phyloP scores from a whole-genome alignment of 2,797 vertebrate species.

The Masticophis lateralis region DNA sequence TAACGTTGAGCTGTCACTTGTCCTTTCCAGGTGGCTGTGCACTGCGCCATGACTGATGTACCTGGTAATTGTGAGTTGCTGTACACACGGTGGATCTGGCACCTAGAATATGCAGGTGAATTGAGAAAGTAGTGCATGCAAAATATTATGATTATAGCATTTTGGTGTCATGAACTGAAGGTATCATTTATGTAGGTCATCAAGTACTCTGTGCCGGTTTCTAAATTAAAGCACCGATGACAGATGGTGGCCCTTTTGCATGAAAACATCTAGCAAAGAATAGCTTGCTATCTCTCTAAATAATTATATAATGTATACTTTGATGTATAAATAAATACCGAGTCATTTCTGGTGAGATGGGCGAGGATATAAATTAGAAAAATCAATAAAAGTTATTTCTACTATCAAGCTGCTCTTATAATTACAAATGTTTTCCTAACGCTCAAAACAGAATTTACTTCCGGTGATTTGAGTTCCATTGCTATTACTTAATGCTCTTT shows the following conservation, averaged over 20 bases:
- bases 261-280: neutral
- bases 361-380: neutral
- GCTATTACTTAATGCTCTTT: neutral
- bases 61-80: neutral
- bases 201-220: neutral
- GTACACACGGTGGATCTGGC: conserved; percentile 2
- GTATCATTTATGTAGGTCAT: neutral
- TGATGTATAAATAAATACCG: neutral
- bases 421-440: neutral
- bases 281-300: neutral
- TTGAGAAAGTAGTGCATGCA: neutral
- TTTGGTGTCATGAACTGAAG: neutral
- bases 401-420: neutral
- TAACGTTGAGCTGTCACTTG: neutral
- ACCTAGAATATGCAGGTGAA: conserved; percentile 29
- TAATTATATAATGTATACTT: neutral
- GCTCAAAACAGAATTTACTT: neutral
- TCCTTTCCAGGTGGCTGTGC: conserved; percentile 15
- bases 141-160: neutral
- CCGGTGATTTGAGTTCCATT: neutral
- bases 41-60: conserved; percentile 24
- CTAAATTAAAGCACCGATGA: neutral
- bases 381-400: neutral
- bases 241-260: neutral
- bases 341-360: neutral